Conservation (phyloP, 2,113 vertebrate genomes). For the Thalassoma bifasciatum region DNA sequence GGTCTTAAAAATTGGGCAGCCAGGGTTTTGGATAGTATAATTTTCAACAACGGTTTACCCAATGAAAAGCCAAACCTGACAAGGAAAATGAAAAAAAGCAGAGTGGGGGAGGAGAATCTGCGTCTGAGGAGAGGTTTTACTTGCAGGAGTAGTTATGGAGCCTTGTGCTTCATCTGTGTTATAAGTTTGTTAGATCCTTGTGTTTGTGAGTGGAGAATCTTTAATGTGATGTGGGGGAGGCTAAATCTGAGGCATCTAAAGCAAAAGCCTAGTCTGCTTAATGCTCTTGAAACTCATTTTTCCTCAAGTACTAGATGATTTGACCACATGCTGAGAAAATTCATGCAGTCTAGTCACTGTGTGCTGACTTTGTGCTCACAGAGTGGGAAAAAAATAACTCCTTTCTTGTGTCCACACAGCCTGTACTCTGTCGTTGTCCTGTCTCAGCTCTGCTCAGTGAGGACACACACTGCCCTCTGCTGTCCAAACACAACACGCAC, state of each 20-base stretch:
- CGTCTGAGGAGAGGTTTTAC: background rate
- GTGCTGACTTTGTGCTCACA: conserved; percentile 23
- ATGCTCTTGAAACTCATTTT: conserved; percentile 37
- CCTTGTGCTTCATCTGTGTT: conserved; percentile 44
- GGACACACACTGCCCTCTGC: conserved; percentile 72
- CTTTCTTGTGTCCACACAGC: conserved; percentile 28
- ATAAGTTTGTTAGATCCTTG: background rate
- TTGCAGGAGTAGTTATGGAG: background rate
- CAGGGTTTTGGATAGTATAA: too few relatives aligned
- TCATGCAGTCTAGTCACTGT: conserved; percentile 19
- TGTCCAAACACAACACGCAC: conserved; percentile 63
- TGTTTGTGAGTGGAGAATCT: conserved; percentile 2
- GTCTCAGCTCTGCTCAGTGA: conserved; percentile 20
- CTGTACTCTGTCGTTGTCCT: too few relatives aligned
- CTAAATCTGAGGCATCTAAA: conserved; percentile 6
- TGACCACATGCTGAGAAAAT: conserved; percentile 37
- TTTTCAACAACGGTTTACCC: too few relatives aligned
- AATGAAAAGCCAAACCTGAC: background rate
- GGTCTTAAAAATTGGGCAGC: background rate
- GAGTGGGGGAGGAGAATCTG: background rate
- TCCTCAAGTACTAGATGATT: conserved; percentile 13
- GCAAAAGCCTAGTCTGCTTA: too few relatives aligned
- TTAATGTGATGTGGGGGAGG: background rate
- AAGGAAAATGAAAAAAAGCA: background rate
- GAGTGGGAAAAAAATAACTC: conserved; percentile 36